Conservation (phyloP, 2,797 vertebrate species). For the Peromyscus aztecus region DNA sequence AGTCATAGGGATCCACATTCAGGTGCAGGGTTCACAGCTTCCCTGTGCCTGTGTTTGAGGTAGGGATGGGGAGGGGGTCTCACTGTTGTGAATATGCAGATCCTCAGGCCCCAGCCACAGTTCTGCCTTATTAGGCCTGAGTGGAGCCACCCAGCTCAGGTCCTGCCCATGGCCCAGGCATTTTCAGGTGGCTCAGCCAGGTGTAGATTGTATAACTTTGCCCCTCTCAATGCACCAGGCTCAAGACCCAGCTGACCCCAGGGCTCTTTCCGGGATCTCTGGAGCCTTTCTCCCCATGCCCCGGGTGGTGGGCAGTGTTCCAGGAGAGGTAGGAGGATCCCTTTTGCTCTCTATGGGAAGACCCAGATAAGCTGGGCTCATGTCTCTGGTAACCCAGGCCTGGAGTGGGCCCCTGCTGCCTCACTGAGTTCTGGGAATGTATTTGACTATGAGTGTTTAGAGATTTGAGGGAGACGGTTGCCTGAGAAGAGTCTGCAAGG, state of each 20-base stretch:
- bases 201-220: accelerated
- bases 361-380: accelerated
- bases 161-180: accelerated
- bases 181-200: neutral
- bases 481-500: accelerated
- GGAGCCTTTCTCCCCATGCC: accelerated
- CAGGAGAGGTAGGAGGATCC: neutral
- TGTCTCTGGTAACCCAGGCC: too few relatives aligned
- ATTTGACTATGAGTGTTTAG: neutral
- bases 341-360: accelerated
- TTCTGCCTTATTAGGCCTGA: neutral
- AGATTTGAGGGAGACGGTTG: neutral
- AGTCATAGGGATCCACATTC: accelerated
- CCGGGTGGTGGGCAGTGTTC: accelerated
- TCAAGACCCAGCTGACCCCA: neutral
- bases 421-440: too few relatives aligned
- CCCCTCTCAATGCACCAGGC: accelerated
- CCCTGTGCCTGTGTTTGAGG: neutral
- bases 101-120: neutral
- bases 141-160: neutral
- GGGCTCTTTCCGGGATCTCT: accelerated
- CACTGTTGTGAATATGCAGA: neutral
- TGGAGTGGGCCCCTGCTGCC: too few relatives aligned
- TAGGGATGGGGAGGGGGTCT: too few relatives aligned
- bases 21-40: accelerated